Evolutionary conservation across 2,888 invertebrate species (phyloP), one percentile per base, ranked within the genome.

Genomic region (Esperia sulphurella): DNA sequence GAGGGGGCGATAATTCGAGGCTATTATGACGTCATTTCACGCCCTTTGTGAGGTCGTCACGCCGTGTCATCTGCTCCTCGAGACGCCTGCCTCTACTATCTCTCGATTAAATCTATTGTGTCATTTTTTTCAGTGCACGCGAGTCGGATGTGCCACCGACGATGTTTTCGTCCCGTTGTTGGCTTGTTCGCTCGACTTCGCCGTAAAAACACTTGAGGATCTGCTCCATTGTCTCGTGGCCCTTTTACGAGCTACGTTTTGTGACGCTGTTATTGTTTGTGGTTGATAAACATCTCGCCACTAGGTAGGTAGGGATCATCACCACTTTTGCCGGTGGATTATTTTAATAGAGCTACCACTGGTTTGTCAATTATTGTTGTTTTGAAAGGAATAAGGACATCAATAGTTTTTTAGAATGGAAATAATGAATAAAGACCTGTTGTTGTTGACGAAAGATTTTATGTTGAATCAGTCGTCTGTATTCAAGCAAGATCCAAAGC

Each of bases 1-100:
- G 87, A 87, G 86, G 83, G 86, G 74, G 84, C 77, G 89, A 89
- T 89, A 89, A 89, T 89, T 87, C 88, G 88, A 85, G 75, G 83
- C 83, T 86, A 89, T 89, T 88, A 89, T 88, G 89, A 88, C 88
- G 88, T 89, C 87, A 88, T 79, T 88, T 88, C 84, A 84, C 88
- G 87, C 87, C 87, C 76, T 87, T 89, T 89, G 88, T 89, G 78
- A 74, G 82, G 75, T 79, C 87, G 85, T 89, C 87, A 87, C 82
- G 74, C 70, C 85, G 81, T 88, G 89, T 89, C 89, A 89, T 88
- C 88, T 88, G 89, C 87, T 86, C 70, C 81, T 85, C 77, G 82
- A 88, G 89, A 87, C 88, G 89, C 87, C 83, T 86, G 83, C 81
- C 79, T 72, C 74, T 51, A 75, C 88, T 87, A 87, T 88, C 86